Evolutionary conservation across 2,797 vertebrate genomes (phyloP), one percentile per base, ranked within the genome.

Genomic region (Syncerus caffer): DNA sequence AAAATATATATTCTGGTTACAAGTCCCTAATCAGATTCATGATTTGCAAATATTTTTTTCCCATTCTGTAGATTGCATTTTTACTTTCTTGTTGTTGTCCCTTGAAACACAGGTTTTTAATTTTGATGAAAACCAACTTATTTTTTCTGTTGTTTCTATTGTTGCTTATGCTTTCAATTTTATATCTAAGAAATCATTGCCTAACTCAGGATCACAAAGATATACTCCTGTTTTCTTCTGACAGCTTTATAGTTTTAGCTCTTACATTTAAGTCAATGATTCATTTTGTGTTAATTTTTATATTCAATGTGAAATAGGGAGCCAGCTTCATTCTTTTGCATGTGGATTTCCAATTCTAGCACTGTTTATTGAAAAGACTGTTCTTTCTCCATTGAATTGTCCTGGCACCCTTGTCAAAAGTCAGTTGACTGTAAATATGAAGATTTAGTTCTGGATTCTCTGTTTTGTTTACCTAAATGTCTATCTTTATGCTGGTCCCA

Each of bases 41-140:
- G 64, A 60, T 53, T 84, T 92, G 51, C 83, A 95, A 29, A 51
- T 90, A 85, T 96, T 95, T 86, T 92, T 85, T 91, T 8, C 17
- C 27, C 79, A 21, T 79, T 92, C 14, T 64, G 4, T 85, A 6
- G 14, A 29, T 27, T 53, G 29, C 87, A 42, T 23, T 90, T 80
- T 79, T 50, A 90, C 21, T 78, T 38, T 90, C 17, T 92, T 80
- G 55, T 38, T 80, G 34, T 34, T 88, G 38, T 71, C 51, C 60
- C 95, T 80, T 57, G 67, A 71, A 85, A 55, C 78, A 45, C 17
- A 57, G 45, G 1, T 84, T 95, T 60, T 83, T 62, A 12, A 57
- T 64, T 94, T 88, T 57, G 14, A 10, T 78, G 19, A 87, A 88
- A 16, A 47, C 47, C 17, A 47, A 0, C 83, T 92, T 51, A n/a